A percentile compares a stretch with the other conserved stretches of the same genome.
These are phyloP conservation scores for Polydrusus tereticollis DNA, from an alignment of 2,888 invertebrate genomes.

Conservation along the genomic window DNA sequence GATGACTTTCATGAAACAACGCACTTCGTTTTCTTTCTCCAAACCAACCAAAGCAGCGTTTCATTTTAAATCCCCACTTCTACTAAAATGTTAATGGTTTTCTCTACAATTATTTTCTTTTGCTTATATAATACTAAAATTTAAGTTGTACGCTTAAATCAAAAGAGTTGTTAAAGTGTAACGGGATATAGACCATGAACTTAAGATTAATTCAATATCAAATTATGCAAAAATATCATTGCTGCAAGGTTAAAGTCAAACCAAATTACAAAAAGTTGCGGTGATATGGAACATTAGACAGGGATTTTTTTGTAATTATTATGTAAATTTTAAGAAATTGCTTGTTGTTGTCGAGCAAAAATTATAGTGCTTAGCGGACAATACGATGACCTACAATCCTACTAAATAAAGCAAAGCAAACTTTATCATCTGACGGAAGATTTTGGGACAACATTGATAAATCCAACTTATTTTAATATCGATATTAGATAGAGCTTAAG, in stretches of 20 bases:
- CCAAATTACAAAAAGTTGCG: slow-evolving; percentile 29
- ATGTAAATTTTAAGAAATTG: slow-evolving; percentile 38
- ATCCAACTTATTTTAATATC: no score
- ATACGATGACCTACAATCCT: slow-evolving; percentile 18
- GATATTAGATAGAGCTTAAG: no score
- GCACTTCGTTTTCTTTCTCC: no score
- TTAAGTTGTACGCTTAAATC: slow-evolving; percentile 23
- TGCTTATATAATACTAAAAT: neutral
- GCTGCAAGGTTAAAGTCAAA: slow-evolving; percentile 42
- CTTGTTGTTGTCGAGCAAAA: slow-evolving; percentile 1
- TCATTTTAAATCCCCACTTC: neutral
- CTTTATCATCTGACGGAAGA: no score
- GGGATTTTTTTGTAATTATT: slow-evolving; percentile 26
- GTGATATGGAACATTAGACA: slow-evolving; percentile 38
- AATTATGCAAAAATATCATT: slow-evolving; percentile 43
- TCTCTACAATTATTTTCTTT: no score
- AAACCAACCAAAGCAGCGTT: no score
- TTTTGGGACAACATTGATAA: no score
- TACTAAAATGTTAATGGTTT: slow-evolving; percentile 5
- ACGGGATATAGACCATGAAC: slow-evolving; percentile 45
- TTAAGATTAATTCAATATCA: slow-evolving; percentile 38
- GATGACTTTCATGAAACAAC: no score
- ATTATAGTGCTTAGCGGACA: neutral
- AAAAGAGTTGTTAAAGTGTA: slow-evolving; percentile 39
- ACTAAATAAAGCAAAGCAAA: neutral